Evolutionary conservation across 2,797 vertebrate genomes (phyloP).

Genomic region (Phalloptychus januarius): DNA sequence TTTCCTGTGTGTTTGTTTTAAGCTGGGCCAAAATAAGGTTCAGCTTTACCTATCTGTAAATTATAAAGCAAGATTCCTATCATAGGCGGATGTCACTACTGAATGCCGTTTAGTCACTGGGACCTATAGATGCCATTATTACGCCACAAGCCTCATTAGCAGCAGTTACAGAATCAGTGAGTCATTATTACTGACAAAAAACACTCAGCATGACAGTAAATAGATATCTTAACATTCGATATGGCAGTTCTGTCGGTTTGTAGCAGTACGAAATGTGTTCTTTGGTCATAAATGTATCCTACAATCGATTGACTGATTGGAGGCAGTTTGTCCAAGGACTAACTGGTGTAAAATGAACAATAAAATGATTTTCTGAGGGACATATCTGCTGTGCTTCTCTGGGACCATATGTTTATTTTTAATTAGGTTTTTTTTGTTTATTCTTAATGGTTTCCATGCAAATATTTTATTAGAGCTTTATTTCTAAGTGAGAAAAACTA

Average conservation of each 20-base stretch:
- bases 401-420: not conserved
- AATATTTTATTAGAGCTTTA: not conserved
- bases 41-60: conserved; percentile 73
- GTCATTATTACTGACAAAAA: conserved; percentile 77
- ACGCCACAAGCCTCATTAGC: conserved; percentile 80
- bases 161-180: conserved; percentile 81
- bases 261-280: conserved; percentile 83
- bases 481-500: not conserved
- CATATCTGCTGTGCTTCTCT: conserved; percentile 47
- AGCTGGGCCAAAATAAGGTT: conserved; percentile 59
- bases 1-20: conserved; percentile 70
- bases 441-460: not conserved
- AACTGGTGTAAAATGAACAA: conserved; percentile 82
- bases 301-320: conserved; percentile 75
- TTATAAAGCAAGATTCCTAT: conserved; percentile 73
- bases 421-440: not conserved
- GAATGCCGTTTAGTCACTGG: conserved; percentile 76
- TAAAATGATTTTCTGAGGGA: conserved; percentile 82
- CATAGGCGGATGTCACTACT: conserved; percentile 75
- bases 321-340: conserved; percentile 76
- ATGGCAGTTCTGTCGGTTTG: conserved; percentile 84
- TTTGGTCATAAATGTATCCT: conserved; percentile 85
- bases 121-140: conserved; percentile 80
- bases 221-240: conserved; percentile 84
- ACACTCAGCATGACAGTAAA: conserved; percentile 85